A percentile compares a stretch with the other conserved stretches of the same genome.
phyloP scores from a whole-genome alignment of 2,113 vertebrate genomes.

The Andinoacara biseriatus region DNA sequence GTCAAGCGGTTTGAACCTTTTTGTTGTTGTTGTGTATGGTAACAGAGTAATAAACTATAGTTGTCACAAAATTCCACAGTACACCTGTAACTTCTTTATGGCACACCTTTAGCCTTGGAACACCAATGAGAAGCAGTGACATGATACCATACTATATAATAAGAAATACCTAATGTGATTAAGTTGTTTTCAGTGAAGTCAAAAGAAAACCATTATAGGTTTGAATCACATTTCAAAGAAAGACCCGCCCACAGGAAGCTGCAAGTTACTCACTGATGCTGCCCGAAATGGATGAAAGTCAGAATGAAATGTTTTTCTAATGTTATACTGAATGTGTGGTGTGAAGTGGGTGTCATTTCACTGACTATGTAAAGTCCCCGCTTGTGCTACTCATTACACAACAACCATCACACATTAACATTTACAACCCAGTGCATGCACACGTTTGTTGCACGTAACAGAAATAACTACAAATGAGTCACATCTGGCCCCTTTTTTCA shows the following conservation, averaged over 20 bases:
- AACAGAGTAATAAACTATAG: neutral
- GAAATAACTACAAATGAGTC: conserved; percentile 15
- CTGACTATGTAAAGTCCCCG: neutral
- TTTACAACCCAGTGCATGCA: neutral
- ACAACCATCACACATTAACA: conserved; percentile 1
- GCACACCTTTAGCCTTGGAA: neutral
- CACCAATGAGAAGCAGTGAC: neutral
- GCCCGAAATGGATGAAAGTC: neutral
- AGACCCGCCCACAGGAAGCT: neutral
- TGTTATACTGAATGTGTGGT: neutral
- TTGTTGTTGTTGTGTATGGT: neutral
- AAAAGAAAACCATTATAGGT: neutral
- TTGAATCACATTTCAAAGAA: neutral
- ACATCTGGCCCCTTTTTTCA: neutral
- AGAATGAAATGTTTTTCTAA: neutral
- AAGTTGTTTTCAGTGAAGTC: neutral
- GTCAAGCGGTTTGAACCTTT: neutral
- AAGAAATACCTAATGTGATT: neutral
- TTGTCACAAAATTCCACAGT: neutral
- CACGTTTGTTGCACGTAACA: conserved; percentile 7
- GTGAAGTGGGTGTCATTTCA: neutral
- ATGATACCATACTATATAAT: neutral
- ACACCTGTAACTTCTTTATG: neutral
- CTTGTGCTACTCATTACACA: neutral
- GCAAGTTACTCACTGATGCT: neutral